Evolutionary conservation across 23 tunicate genomes (phyloP), one percentile per base, ranked within the genome.

Genomic region (Clavelina lepadiformis): DNA sequence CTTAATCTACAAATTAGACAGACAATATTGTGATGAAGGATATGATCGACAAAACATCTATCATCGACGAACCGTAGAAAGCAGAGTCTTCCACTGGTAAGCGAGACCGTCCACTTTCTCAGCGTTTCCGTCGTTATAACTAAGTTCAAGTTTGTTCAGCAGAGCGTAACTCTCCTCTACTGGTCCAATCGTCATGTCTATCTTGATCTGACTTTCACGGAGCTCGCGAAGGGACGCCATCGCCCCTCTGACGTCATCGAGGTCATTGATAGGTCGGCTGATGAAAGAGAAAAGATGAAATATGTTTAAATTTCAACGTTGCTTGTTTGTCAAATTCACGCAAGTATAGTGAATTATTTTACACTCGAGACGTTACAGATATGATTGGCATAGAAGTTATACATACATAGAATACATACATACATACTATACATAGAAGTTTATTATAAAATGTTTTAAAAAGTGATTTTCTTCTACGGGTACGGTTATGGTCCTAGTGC

Each of bases 211-310:
- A 28, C 67, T 72, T 37, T 81, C 97, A 7, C 97, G 61, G 53
- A 89, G 71, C 57, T 89, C 97, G 1, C 58, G 53, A 70, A 89
- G 49, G 2, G 89, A 89, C 21, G 83, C 74, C 97, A 89, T 89
- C 7, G 97, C 97, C 33, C 89, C 97, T 47, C 97, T 72, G 59
- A 89, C 97, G 65, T 89, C 97, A 54, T 89, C 97, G 22, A 89
- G 84, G 58, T 89, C 97, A 66, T 89, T 81, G 74, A 89, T 81
- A 2, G 82, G 35, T 5, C 97, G 97, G 22, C 97, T 89, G 75
- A 5, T 21, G 23, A 46, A 56, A 64, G 13, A 63, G 25, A 58
- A 58, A 5, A 26, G 13, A 23, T 20, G 24, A 52, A 7, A n/a
- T n/a, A n/a, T n/a, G n/a, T n/a, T n/a, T n/a, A n/a, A n/a, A n/a